These are phyloP conservation scores for Athalia rosae DNA, from an alignment of 2,888 invertebrate genomes.

Conservation along the genomic window DNA sequence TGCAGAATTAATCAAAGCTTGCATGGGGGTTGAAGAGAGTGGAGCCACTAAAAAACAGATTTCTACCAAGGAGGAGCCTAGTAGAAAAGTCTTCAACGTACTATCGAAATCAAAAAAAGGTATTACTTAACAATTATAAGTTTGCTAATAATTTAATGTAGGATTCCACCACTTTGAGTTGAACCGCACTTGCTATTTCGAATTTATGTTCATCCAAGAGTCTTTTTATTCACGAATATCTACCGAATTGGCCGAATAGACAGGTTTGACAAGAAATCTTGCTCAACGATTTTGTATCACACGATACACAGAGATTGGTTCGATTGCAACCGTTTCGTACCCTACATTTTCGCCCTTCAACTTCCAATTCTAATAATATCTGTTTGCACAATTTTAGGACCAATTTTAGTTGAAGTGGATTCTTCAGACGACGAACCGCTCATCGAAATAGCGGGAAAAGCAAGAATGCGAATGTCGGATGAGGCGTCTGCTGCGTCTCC, in stretches of 20 bases:
- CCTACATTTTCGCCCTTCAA: not conserved
- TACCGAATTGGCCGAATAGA: too few species aligned
- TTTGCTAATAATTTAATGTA: not conserved
- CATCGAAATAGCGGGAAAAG: slow-evolving; percentile 82
- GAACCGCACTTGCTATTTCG: not conserved
- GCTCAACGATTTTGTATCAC: too few species aligned
- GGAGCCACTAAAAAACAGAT: slow-evolving; percentile 73
- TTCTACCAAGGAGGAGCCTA: slow-evolving; percentile 70
- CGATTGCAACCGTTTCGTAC: not conserved
- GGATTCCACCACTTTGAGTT: not conserved
- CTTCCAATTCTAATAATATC: not conserved
- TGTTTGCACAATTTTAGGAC: slow-evolving; percentile 61
- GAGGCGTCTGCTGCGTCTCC: slow-evolving; percentile 68
- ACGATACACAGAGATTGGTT: not conserved
- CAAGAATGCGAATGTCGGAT: slow-evolving; percentile 73
- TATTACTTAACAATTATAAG: slow-evolving; percentile 52
- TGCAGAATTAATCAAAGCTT: slow-evolving; percentile 77
- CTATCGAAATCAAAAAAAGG: slow-evolving; percentile 71
- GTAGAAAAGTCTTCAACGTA: slow-evolving; percentile 71
- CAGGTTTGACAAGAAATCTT: too few species aligned
- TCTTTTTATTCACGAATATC: too few species aligned
- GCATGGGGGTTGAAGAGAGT: slow-evolving; percentile 75
- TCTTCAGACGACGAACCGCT: slow-evolving; percentile 89
- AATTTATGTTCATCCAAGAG: not conserved
- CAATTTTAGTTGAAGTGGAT: slow-evolving; percentile 80